Evolutionary conservation across 2,113 vertebrate genomes (phyloP).

Genomic region (Crotalus horridus): DNA sequence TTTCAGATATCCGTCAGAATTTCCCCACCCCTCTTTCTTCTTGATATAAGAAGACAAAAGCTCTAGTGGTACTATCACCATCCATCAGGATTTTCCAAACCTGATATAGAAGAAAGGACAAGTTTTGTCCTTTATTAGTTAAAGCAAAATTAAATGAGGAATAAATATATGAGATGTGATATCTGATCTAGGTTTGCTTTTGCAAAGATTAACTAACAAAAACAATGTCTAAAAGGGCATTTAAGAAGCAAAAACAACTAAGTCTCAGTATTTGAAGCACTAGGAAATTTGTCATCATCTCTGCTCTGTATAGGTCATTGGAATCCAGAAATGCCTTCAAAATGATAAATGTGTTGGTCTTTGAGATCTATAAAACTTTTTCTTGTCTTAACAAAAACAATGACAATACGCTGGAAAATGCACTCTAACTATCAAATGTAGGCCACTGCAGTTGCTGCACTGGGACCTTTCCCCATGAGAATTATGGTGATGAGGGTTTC

Average conservation of each 20-base stretch:
- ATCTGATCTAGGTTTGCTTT: neutral
- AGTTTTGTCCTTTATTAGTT: neutral
- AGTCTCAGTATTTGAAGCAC: neutral
- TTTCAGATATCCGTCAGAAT: constrained; percentile 12
- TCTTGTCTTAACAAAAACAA: neutral
- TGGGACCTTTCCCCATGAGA: neutral
- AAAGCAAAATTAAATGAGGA: neutral
- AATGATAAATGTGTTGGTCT: neutral
- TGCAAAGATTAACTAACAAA: neutral
- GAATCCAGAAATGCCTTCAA: neutral
- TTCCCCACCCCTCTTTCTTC: neutral
- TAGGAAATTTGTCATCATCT: neutral
- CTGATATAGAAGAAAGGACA: neutral
- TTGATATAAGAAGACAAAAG: constrained; percentile 6
- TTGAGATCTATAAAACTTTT: neutral
- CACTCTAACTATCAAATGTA: neutral
- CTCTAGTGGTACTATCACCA: neutral
- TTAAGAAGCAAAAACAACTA: neutral
- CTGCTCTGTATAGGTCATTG: neutral
- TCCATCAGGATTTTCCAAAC: neutral
- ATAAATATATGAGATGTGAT: neutral
- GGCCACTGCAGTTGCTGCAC: neutral
- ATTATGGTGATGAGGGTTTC: neutral
- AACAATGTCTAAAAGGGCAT: neutral
- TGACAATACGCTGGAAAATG: neutral